Percentiles rank a stretch among this genome's conserved stretches.
phyloP scores from a whole-genome alignment of 2,113 vertebrate species.

The Percopsis transmontana region DNA sequence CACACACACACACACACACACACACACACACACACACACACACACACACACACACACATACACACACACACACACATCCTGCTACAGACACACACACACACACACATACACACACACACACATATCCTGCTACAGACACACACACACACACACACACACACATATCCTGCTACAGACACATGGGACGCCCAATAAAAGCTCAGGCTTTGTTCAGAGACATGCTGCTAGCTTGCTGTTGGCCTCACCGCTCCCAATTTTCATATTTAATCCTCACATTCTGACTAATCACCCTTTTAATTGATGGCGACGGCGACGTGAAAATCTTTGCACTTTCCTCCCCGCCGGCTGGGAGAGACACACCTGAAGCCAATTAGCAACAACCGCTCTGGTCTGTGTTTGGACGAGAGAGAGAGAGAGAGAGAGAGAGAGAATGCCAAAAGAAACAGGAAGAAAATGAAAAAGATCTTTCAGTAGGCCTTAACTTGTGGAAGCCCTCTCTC shows the following conservation, averaged over 20 bases:
- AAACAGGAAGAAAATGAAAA: not conserved
- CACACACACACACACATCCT: too few relatives aligned
- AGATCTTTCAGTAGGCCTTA: too few relatives aligned
- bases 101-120: too few relatives aligned
- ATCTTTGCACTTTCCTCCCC: not conserved
- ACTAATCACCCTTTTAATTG: conserved; percentile 1
- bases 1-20: too few relatives aligned
- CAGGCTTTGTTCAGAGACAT: not conserved
- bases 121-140: too few relatives aligned
- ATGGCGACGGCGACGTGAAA: not conserved
- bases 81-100: too few relatives aligned
- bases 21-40: too few relatives aligned
- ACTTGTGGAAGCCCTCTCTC: too few relatives aligned
- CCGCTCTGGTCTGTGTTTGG: conserved; percentile 1
- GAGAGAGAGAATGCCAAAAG: not conserved
- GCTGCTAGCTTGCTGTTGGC: not conserved
- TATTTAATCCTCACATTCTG: not conserved
- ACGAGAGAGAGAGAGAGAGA: not conserved
- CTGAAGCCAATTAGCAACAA: conserved; percentile 12
- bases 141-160: too few relatives aligned
- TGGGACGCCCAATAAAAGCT: too few relatives aligned
- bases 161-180: too few relatives aligned
- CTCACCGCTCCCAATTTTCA: not conserved
- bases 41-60: too few relatives aligned
- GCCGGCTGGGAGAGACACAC: not conserved